Evolutionary conservation across 2,113 vertebrate species (phyloP).

Genomic region (Phaethon lepturus): DNA sequence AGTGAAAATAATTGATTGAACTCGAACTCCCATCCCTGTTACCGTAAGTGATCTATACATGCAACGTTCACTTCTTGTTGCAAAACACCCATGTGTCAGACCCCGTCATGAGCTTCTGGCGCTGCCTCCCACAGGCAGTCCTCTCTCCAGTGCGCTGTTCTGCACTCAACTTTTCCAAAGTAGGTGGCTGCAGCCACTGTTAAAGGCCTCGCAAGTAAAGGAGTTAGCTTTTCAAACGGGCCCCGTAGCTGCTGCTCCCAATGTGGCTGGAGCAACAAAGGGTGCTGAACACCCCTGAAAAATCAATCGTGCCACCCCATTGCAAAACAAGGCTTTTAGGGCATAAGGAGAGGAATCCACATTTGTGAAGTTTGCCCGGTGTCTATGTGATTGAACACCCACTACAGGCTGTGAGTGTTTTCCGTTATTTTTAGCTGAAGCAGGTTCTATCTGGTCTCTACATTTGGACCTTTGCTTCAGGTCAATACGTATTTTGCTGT

Average conservation of each 20-base stretch:
- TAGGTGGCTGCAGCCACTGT: not conserved
- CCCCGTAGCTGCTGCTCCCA: not conserved
- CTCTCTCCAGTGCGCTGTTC: not conserved
- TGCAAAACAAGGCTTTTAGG: not conserved
- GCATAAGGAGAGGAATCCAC: not conserved
- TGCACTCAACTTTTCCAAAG: not conserved
- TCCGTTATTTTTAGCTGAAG: not conserved
- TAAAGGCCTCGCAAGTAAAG: not conserved
- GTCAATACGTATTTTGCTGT: not conserved
- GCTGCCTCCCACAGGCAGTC: not conserved
- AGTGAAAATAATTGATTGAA: not conserved
- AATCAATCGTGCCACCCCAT: not conserved
- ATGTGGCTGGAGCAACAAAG: not conserved
- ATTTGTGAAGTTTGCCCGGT: not conserved
- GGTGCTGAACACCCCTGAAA: not conserved
- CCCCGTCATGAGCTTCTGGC: fast-evolving
- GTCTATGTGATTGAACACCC: not conserved
- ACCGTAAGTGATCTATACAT: not conserved
- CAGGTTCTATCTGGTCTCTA: not conserved
- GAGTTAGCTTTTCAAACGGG: not conserved
- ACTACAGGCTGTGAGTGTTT: not conserved
- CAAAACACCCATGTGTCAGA: not conserved
- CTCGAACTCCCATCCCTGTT: not conserved
- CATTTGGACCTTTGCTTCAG: not conserved
- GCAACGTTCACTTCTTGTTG: not conserved